These are phyloP conservation scores for Tenthredo notha DNA, from an alignment of 2,888 invertebrate genomes.

Conservation along the genomic window DNA sequence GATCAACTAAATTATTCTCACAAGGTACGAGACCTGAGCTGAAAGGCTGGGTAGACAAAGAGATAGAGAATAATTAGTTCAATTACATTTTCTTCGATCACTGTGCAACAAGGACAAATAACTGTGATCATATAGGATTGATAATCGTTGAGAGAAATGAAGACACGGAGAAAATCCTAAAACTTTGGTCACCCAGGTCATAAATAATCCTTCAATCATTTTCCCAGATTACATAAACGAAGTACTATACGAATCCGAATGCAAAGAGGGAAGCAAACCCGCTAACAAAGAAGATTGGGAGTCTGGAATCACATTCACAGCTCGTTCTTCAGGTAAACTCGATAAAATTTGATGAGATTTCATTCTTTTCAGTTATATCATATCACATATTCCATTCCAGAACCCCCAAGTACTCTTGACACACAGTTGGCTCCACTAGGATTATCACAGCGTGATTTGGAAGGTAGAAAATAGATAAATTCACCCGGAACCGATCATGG, in stretches of 20 bases:
- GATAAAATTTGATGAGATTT: neutral
- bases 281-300: constrained; percentile 88
- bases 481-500: constrained; percentile 55
- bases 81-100: neutral
- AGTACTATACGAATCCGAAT: constrained; percentile 86
- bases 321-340: constrained; percentile 92
- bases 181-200: constrained; percentile 34
- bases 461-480: constrained; percentile 56
- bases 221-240: constrained; percentile 91
- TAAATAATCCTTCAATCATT: constrained; percentile 75
- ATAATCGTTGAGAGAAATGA: neutral
- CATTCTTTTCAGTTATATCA: neutral
- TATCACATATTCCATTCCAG: constrained; percentile 15
- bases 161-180: neutral
- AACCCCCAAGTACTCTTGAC: constrained; percentile 31
- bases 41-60: neutral
- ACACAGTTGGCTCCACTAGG: constrained; percentile 31
- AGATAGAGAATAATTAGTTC: neutral
- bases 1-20: constrained; percentile 92
- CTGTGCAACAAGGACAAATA: neutral
- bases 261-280: constrained; percentile 80
- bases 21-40: constrained; percentile 82
- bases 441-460: constrained; percentile 58
- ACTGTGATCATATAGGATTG: neutral
- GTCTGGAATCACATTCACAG: constrained; percentile 94